Conservation (phyloP, 2,113 vertebrate genomes). For the Bambusicola thoracicus region DNA sequence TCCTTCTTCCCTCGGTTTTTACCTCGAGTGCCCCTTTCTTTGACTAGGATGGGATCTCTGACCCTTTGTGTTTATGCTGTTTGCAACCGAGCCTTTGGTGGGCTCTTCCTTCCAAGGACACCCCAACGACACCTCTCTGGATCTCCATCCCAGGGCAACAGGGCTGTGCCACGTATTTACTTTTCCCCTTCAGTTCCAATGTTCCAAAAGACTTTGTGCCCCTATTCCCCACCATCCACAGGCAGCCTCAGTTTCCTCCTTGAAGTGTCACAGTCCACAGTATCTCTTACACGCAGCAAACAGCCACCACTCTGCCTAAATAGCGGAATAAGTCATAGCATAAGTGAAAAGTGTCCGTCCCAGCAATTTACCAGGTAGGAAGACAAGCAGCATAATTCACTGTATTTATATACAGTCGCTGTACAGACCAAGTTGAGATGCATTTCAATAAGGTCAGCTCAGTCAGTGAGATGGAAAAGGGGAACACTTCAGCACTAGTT, state of each 20-base stretch:
- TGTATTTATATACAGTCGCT: constrained; percentile 21
- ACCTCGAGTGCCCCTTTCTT: background rate
- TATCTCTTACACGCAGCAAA: background rate
- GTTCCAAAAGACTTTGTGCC: background rate
- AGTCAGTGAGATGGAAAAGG: background rate
- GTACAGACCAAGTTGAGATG: background rate
- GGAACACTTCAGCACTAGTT: background rate
- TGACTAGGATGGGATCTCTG: background rate
- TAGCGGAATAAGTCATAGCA: background rate
- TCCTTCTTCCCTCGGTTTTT: background rate
- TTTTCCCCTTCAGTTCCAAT: background rate
- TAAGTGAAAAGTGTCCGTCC: background rate
- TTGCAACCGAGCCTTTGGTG: background rate
- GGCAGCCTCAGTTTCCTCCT: background rate
- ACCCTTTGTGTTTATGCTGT: background rate
- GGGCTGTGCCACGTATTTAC: background rate
- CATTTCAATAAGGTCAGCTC: background rate
- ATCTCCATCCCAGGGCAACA: background rate
- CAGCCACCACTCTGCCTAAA: background rate
- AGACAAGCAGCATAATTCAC: constrained; percentile 16
- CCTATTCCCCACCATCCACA: background rate
- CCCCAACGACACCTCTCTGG: background rate
- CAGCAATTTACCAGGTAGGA: background rate
- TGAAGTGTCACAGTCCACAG: background rate
- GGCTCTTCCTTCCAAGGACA: background rate